Conservation (phyloP, 1,140 invertebrate genomes). For the Mercenaria mercenaria region DNA sequence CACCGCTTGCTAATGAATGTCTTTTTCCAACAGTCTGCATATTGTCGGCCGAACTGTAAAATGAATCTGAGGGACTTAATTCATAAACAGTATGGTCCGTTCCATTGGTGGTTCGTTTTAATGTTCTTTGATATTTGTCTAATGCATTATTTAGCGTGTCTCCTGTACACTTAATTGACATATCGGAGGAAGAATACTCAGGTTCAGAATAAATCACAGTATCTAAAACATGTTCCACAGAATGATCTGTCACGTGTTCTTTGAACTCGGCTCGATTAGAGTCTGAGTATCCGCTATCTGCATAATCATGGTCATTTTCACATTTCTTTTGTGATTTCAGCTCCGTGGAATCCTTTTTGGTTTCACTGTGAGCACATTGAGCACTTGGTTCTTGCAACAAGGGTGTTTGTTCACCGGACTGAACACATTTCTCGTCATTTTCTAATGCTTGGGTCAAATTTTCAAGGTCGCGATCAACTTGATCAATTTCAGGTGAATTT, state of each 20-base stretch:
- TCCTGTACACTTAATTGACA: constrained; percentile 33
- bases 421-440: constrained; percentile 17
- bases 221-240: constrained; percentile 9
- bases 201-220: constrained; percentile 59
- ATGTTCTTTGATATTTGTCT: constrained; percentile 53
- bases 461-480: constrained; percentile 32
- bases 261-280: constrained; percentile 29
- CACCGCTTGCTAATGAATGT: constrained; percentile 14
- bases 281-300: constrained; percentile 39
- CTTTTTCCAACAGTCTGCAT: constrained; percentile 26
- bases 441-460: constrained; percentile 36
- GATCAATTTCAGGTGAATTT: background rate
- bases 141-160: constrained; percentile 21
- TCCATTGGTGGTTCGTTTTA: constrained; percentile 61
- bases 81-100: constrained; percentile 58
- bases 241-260: constrained; percentile 36
- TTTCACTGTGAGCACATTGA: constrained; percentile 32
- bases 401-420: constrained; percentile 49
- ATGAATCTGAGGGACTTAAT: constrained; percentile 62
- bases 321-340: background rate
- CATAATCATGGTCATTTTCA: constrained; percentile 6
- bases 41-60: constrained; percentile 56
- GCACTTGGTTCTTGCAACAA: constrained; percentile 46
- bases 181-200: constrained; percentile 56
- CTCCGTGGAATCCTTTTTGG: background rate